phyloP scores from a whole-genome alignment of 2,888 invertebrate species.

The Drosophila neutralis region DNA sequence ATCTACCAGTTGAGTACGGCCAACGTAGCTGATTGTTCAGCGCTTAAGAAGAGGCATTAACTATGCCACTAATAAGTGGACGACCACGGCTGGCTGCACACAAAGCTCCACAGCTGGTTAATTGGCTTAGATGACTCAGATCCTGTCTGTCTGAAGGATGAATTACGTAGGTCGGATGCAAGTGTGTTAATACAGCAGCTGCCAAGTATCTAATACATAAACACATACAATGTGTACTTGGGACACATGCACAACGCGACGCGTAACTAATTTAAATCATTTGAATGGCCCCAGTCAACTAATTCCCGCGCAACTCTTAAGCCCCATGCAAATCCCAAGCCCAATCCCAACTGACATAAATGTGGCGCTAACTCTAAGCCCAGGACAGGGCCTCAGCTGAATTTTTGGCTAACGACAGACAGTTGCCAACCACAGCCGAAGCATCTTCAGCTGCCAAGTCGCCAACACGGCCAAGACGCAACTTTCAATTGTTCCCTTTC shows the following conservation, averaged over 20 bases:
- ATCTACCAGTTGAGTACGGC: not conserved
- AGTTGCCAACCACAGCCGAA: conserved; percentile 51
- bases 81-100: conserved; percentile 2
- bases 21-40: not conserved
- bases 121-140: conserved; percentile 24
- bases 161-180: not conserved
- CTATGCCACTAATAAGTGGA: conserved; percentile 13
- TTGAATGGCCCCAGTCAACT: conserved; percentile 64
- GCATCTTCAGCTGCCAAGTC: conserved; percentile 15
- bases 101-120: conserved; percentile 28
- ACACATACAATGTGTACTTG: not conserved
- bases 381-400: conserved; percentile 14
- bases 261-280: conserved; percentile 70
- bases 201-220: conserved; percentile 11
- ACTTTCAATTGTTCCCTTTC: conserved; percentile 69
- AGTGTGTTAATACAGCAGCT: conserved; percentile 9
- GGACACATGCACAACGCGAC: not conserved
- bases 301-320: conserved; percentile 63
- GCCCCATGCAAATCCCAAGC: conserved; percentile 62
- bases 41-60: conserved; percentile 4
- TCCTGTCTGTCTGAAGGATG: conserved; percentile 7
- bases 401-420: conserved; percentile 28
- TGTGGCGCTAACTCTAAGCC: conserved; percentile 39
- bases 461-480: conserved; percentile 33
- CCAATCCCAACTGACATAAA: conserved; percentile 73